phyloP scores from a whole-genome alignment of 2,888 invertebrate genomes.

The Dasysyrphus albostriatus region DNA sequence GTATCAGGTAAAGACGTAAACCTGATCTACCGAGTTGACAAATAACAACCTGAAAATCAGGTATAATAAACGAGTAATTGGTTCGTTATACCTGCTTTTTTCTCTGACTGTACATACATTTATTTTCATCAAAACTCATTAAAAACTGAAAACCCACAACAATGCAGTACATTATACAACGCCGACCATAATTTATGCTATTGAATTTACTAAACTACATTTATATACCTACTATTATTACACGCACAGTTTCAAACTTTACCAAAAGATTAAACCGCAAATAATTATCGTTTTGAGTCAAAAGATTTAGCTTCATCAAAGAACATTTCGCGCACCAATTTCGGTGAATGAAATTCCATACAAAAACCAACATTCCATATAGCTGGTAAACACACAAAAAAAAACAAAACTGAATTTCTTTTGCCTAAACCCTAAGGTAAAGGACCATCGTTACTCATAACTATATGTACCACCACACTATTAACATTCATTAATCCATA shows the following conservation, averaged over 20 bases:
- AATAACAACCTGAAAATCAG: no score
- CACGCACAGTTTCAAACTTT: neutral
- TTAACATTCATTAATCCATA: neutral
- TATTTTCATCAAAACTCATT: neutral
- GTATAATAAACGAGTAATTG: no score
- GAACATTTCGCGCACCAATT: constrained; percentile 4
- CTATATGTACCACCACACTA: neutral
- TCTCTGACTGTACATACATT: no score
- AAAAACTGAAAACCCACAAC: neutral
- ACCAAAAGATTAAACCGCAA: neutral
- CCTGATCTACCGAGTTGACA: no score
- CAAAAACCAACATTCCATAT: neutral
- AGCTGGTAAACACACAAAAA: no score
- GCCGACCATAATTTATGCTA: neutral
- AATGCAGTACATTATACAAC: no score
- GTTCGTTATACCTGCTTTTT: no score
- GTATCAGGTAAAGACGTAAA: no score
- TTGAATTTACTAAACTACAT: neutral
- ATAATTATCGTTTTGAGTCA: neutral
- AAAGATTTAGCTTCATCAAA: neutral
- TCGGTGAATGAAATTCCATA: neutral
- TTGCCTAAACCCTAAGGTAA: neutral
- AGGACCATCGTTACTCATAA: neutral
- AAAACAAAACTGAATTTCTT: neutral
- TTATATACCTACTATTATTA: neutral